Percentiles rank a stretch among this genome's conserved stretches.
These are phyloP conservation scores for Amazona vittata DNA, from an alignment of 2,113 vertebrate genomes.

Conservation along the genomic window DNA sequence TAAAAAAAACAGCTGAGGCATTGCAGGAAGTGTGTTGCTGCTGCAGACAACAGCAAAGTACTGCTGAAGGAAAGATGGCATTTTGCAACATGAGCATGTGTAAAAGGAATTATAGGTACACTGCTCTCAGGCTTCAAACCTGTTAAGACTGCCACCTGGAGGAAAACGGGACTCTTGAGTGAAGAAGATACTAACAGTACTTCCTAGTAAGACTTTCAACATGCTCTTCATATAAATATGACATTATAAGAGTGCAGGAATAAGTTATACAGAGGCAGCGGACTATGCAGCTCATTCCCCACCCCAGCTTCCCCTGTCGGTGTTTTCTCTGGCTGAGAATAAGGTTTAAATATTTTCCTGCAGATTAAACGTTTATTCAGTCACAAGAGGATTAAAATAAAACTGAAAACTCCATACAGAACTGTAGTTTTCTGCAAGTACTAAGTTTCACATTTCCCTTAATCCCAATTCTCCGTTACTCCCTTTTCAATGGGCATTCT, in stretches of 20 bases:
- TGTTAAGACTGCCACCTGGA: background rate
- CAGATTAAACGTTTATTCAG: background rate
- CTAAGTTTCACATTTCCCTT: background rate
- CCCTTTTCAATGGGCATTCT: background rate
- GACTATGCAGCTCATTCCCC: background rate
- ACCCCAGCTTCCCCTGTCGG: background rate
- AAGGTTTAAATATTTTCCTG: background rate
- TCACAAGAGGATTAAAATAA: background rate
- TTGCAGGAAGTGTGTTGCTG: background rate
- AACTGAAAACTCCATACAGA: background rate
- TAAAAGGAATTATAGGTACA: fast-evolving
- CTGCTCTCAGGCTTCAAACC: background rate
- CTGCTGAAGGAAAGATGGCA: background rate
- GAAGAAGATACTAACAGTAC: background rate
- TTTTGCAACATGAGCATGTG: background rate
- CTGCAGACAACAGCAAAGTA: background rate
- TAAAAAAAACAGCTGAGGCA: background rate
- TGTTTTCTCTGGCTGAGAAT: background rate
- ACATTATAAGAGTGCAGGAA: background rate
- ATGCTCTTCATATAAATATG: background rate
- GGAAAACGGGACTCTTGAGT: background rate
- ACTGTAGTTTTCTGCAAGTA: background rate
- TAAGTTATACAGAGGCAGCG: background rate
- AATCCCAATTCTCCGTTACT: background rate
- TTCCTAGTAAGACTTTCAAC: background rate